Evolutionary conservation across 1,140 invertebrate species (phyloP).

Genomic region (Cyrtorhinus lividipennis): DNA sequence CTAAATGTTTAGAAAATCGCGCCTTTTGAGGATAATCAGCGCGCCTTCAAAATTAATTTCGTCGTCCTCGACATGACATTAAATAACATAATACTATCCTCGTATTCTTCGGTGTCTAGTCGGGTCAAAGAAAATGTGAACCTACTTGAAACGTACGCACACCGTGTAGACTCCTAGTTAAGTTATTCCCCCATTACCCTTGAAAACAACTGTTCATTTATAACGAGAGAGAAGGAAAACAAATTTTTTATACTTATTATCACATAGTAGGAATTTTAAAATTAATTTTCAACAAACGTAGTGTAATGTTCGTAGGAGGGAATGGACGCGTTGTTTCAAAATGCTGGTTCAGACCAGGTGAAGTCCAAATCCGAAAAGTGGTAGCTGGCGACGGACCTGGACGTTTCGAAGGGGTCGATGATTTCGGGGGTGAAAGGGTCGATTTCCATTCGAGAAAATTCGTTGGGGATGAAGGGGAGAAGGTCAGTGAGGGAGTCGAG

Average conservation of each 20-base stretch:
- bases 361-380: not conserved
- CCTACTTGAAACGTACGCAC: no score
- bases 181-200: not conserved
- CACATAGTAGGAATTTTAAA: slow-evolving; percentile 2
- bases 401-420: slow-evolving; percentile 38
- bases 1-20: no score
- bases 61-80: no score
- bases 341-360: not conserved
- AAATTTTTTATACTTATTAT: not conserved
- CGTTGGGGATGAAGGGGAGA: slow-evolving; percentile 34
- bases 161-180: no score
- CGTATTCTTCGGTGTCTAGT: no score
- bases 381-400: not conserved
- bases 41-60: no score
- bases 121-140: no score
- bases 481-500: slow-evolving; percentile 54
- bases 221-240: not conserved
- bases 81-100: no score
- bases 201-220: not conserved
- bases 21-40: no score
- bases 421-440: slow-evolving; percentile 50
- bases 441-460: slow-evolving; percentile 47
- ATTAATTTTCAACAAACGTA: not conserved
- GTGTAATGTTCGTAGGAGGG: not conserved
- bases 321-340: not conserved